These are phyloP conservation scores for Erinaceus europaeus DNA, from an alignment of 2,113 vertebrate species.

Conservation along the genomic window DNA sequence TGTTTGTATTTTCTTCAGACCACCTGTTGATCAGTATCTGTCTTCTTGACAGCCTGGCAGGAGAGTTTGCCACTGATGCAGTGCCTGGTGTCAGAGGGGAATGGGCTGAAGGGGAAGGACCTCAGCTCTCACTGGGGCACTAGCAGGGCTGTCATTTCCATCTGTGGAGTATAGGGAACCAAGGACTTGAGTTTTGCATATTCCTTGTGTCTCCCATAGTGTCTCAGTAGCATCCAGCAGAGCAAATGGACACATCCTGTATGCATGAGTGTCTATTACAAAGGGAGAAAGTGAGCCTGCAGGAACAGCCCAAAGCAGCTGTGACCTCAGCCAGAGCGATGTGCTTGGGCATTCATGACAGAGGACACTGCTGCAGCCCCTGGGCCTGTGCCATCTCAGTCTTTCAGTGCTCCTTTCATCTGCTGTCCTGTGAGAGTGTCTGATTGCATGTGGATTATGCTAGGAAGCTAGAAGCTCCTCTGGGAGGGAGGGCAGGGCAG, in stretches of 20 bases:
- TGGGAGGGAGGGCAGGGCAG: background rate
- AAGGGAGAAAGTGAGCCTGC: background rate
- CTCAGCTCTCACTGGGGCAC: too few species aligned
- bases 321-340: background rate
- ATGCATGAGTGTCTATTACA: background rate
- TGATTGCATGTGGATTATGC: background rate
- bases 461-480: background rate
- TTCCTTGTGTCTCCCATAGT: background rate
- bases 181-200: background rate
- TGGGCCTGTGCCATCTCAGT: background rate
- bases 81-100: background rate
- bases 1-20: background rate
- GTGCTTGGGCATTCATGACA: background rate
- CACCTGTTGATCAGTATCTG: too few species aligned
- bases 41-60: background rate
- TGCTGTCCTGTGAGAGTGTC: background rate
- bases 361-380: too few species aligned
- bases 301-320: background rate
- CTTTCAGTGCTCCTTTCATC: background rate
- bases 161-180: rapidly evolving
- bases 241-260: background rate
- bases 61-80: too few species aligned
- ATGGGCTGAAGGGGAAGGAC: background rate
- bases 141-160: too few species aligned
- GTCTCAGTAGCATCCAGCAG: background rate